Percentiles rank a stretch among this genome's conserved stretches.
Evolutionary conservation across 1,140 invertebrate species (phyloP).

Genomic region (Calephelis virginiensis): DNA sequence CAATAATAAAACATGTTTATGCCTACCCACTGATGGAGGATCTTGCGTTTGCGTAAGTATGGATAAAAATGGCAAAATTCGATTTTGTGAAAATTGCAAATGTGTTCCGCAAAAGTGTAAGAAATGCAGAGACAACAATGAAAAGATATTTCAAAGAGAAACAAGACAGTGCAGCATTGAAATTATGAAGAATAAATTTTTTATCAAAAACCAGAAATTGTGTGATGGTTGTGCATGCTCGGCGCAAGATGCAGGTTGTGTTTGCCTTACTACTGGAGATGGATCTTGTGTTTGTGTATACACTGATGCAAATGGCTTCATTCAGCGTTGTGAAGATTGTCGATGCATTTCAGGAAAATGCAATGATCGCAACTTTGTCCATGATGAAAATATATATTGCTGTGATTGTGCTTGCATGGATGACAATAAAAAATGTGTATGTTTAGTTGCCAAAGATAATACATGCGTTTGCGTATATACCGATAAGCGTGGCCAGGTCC

Average conservation of each 20-base stretch:
- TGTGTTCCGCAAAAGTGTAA: conserved; percentile 17
- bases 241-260: neutral
- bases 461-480: conserved; percentile 38
- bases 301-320: conserved; percentile 1
- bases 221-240: neutral
- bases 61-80: conserved; percentile 31
- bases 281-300: conserved; percentile 9
- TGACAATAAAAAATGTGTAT: conserved; percentile 31
- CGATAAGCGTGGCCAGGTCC: conserved; percentile 31
- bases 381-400: neutral
- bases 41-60: conserved; percentile 39
- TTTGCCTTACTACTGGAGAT: neutral
- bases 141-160: neutral
- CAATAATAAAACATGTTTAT: conserved; percentile 31
- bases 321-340: conserved; percentile 3
- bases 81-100: conserved; percentile 33
- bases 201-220: neutral
- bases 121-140: neutral
- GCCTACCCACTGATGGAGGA: conserved; percentile 32
- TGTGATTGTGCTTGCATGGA: neutral
- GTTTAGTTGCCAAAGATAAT: conserved; percentile 31
- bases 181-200: neutral
- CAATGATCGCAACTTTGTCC: neutral
- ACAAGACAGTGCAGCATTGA: neutral
- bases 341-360: conserved; percentile 14